Conservation (phyloP, 1,140 invertebrate genomes). For the Ceratosolen solmsi region DNA sequence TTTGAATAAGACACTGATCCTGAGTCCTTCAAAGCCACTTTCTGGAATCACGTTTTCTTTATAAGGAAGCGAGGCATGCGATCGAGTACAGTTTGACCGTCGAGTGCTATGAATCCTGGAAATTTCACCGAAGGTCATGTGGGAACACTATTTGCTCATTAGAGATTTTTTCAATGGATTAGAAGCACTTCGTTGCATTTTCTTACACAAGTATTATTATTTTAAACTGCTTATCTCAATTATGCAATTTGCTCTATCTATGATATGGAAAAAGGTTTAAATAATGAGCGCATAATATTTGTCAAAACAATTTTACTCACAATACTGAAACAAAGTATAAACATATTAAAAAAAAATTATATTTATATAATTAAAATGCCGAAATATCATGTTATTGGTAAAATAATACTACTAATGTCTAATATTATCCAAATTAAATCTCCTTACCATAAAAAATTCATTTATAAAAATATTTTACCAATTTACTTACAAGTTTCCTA, state of each 20-base stretch:
- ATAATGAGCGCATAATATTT: no score
- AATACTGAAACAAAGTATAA: no score
- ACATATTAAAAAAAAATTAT: no score
- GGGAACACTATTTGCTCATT: neutral
- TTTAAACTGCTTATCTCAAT: neutral
- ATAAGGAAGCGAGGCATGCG: constrained; percentile 32
- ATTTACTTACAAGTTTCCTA: no score
- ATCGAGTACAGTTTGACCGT: constrained; percentile 14
- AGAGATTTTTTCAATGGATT: neutral
- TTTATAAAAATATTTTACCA: no score
- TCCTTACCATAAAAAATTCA: no score
- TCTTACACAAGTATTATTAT: no score
- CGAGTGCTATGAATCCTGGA: neutral
- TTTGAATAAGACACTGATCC: constrained; percentile 26
- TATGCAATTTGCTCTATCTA: neutral
- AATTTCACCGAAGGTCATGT: constrained; percentile 9
- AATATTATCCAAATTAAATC: no score
- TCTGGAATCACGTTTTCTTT: constrained; percentile 20
- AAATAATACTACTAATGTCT: no score
- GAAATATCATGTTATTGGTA: no score
- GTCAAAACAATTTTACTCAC: no score
- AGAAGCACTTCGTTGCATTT: neutral
- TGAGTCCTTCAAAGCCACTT: constrained; percentile 4
- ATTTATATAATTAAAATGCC: no score
- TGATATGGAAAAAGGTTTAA: neutral